Percentiles rank a stretch among this genome's conserved stretches.
These are phyloP conservation scores for Argopecten irradians DNA, from an alignment of 1,140 invertebrate genomes.

Conservation along the genomic window DNA sequence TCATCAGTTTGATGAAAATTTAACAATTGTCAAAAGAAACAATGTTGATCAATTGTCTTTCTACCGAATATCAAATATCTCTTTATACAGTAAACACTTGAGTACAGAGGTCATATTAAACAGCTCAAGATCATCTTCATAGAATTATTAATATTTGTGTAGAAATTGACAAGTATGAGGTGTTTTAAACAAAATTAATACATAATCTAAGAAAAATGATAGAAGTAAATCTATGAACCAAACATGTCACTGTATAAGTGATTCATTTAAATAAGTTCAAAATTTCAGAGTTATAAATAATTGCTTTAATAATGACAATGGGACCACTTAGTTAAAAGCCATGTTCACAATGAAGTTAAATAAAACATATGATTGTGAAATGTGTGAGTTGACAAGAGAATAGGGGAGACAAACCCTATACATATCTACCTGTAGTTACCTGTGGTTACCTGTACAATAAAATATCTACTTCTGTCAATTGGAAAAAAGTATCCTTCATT, in stretches of 20 bases:
- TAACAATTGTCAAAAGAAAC: neutral
- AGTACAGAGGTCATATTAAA: too few relatives aligned
- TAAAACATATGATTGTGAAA: neutral
- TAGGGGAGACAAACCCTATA: neutral
- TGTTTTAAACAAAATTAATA: too few relatives aligned
- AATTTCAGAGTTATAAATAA: too few relatives aligned
- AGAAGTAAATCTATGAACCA: too few relatives aligned
- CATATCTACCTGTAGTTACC: conserved; percentile 1
- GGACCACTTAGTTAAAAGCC: too few relatives aligned
- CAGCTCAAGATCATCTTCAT: too few relatives aligned
- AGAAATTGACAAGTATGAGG: too few relatives aligned
- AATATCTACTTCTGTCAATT: neutral
- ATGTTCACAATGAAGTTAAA: too few relatives aligned
- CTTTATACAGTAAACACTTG: too few relatives aligned
- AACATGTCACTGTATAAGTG: neutral
- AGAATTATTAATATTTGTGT: too few relatives aligned
- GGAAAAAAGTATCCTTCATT: neutral
- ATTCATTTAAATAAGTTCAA: neutral
- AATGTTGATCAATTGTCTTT: neutral
- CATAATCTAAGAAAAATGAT: neutral
- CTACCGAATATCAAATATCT: neutral
- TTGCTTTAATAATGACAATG: too few relatives aligned
- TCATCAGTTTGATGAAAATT: neutral
- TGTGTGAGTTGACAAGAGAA: neutral
- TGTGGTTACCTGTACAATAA: neutral